Evolutionary conservation across 2,888 invertebrate species (phyloP).

Genomic region (Orthonevra nobilis): DNA sequence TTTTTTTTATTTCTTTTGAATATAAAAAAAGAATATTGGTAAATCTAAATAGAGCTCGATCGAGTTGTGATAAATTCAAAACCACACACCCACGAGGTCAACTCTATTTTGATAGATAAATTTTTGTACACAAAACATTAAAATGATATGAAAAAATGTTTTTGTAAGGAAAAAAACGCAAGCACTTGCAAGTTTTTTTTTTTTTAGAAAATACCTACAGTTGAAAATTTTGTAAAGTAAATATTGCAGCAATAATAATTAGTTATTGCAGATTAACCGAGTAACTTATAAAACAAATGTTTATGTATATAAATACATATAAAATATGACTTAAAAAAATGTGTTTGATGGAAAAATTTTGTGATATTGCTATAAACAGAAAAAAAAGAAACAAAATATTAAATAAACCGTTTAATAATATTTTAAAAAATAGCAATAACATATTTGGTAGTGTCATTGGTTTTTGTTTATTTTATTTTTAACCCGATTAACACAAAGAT

Average conservation of each 20-base stretch:
- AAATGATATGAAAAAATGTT: slow-evolving; percentile 31
- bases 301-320: slow-evolving; percentile 45
- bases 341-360: slow-evolving; percentile 69
- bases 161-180: slow-evolving; percentile 35
- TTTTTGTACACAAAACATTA: slow-evolving; percentile 42
- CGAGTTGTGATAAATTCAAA: slow-evolving; percentile 17
- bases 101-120: slow-evolving; percentile 47
- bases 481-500: no score
- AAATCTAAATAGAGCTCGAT: slow-evolving; percentile 47
- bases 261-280: slow-evolving; percentile 65
- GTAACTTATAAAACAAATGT: no score
- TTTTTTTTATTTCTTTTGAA: slow-evolving; percentile 35
- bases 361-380: slow-evolving; percentile 72
- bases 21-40: slow-evolving; percentile 47
- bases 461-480: slow-evolving; percentile 36
- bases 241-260: slow-evolving; percentile 52
- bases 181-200: slow-evolving; percentile 33
- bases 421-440: slow-evolving; percentile 66
- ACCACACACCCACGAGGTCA: slow-evolving; percentile 5
- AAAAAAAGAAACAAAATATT: slow-evolving; percentile 12
- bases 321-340: slow-evolving; percentile 51
- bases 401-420: slow-evolving; percentile 51
- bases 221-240: slow-evolving; percentile 55
- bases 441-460: slow-evolving; percentile 66
- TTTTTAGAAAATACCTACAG: no score